Base-by-base conservation (phyloP, 2,113 vertebrate genomes). In the Abramis brama region DNA sequence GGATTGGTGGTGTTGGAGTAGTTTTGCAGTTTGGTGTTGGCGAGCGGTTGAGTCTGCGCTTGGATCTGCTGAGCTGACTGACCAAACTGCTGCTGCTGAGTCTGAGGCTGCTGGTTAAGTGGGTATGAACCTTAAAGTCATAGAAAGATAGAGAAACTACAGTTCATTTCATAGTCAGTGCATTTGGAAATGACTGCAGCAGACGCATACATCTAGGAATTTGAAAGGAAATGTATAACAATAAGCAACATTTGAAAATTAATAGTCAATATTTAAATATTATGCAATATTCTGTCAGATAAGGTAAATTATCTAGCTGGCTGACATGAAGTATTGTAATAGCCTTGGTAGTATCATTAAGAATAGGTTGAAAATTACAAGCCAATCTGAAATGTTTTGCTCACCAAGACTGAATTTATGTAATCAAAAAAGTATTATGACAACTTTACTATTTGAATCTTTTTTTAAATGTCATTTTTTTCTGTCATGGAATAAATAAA, bases 11-110 rank as follows among this genome's bases (percentile, higher is more conserved):
- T 79, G 64, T 92, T 93, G 9, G 90, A 74, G 74, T 92, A 94
- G 86, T 74, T 89, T 36, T 91, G 10, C 89, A 95, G 94, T 80
- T 95, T 95, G 89, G 92, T 91, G 88, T 89, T 89, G 30, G 92
- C 83, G 64, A 97, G 97, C 17, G 95, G 96, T 80, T 96, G 97
- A 5, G 87, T 91, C 39, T 92, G 93, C 23, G 88, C 86, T 71
- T 92, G 91, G 92, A 97, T 96, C 91, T 97, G 97, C 84, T 96
- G 97, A 90, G 97, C 83, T 25, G 91, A 96, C 93, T 90, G 96
- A 93, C 0, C 95, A 89, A 96, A 96, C 89, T 96, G 95, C 87
- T 95, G 93, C 87, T 96, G 96, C 27, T 27, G 27, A 39, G 95
- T 97, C 94, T 0, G 97, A 94, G 90, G 96, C 97, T 0, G 95